Percentiles rank a stretch among this genome's conserved stretches.
phyloP scores from a whole-genome alignment of 2,113 vertebrate species.

The Dipodomys stephensi region DNA sequence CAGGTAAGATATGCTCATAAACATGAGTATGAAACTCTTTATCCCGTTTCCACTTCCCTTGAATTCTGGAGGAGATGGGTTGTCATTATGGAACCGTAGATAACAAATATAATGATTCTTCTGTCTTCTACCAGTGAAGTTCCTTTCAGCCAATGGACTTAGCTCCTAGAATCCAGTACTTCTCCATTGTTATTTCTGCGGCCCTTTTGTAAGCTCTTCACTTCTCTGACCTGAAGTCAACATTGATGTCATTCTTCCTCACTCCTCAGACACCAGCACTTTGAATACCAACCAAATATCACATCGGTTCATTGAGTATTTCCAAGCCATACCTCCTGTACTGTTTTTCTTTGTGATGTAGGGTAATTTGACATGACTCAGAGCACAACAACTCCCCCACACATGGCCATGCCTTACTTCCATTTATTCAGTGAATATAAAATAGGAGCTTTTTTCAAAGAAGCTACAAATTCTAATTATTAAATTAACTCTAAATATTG shows the following conservation, averaged over 20 bases:
- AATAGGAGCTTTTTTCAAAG: neutral
- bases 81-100: neutral
- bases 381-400: neutral
- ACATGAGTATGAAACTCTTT: neutral
- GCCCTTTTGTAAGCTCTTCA: neutral
- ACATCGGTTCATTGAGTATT: neutral
- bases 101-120: neutral
- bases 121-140: neutral
- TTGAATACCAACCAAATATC: neutral
- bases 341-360: neutral
- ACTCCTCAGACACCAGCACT: neutral
- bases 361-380: neutral
- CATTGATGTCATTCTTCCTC: neutral
- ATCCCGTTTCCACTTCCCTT: neutral
- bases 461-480: neutral
- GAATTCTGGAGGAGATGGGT: neutral
- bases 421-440: neutral
- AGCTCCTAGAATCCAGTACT: accelerated
- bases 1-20: conserved; percentile 16
- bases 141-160: neutral
- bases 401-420: neutral
- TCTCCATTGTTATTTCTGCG: neutral
- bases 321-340: neutral
- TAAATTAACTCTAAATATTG: neutral
- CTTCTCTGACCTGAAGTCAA: neutral